These are phyloP conservation scores for Sardina pilchardus DNA, from an alignment of 2,113 vertebrate genomes.

Conservation along the genomic window DNA sequence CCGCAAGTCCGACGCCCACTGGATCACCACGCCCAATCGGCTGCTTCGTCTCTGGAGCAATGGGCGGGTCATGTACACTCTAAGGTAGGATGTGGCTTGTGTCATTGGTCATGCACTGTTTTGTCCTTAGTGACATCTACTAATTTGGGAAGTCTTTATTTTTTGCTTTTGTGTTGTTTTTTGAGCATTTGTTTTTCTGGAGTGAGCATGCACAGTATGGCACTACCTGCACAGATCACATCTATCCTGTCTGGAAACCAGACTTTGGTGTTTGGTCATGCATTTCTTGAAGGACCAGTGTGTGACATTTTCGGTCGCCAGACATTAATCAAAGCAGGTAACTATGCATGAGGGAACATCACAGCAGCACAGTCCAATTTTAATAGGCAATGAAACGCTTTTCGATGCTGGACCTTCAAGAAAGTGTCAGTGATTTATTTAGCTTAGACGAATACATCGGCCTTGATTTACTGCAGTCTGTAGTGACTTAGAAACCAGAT, in stretches of 20 bases:
- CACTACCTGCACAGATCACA: background rate
- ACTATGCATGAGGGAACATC: background rate
- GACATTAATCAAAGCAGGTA: background rate
- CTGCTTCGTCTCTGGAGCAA: slow-evolving; percentile 92
- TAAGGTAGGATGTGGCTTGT: slow-evolving; percentile 77
- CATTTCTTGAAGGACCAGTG: slow-evolving; percentile 23
- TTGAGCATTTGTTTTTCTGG: background rate
- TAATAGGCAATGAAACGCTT: background rate
- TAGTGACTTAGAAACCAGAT: background rate
- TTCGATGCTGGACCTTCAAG: background rate
- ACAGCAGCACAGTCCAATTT: background rate
- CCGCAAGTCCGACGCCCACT: slow-evolving; percentile 95
- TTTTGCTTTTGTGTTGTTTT: slow-evolving; percentile 43
- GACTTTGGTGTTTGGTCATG: slow-evolving; percentile 50
- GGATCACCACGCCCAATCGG: slow-evolving; percentile 97
- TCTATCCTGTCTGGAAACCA: background rate
- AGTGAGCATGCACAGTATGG: background rate
- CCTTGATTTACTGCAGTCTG: slow-evolving; percentile 1
- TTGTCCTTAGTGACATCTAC: background rate
- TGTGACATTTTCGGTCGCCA: background rate
- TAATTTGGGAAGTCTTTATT: slow-evolving; percentile 53
- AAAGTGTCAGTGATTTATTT: background rate
- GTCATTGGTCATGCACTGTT: background rate
- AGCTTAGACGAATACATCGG: background rate
- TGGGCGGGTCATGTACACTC: slow-evolving; percentile 91